A percentile compares a stretch with the other conserved stretches of the same genome.
These are phyloP conservation scores for Cephus runcator DNA, from an alignment of 2,888 invertebrate genomes.

Conservation along the genomic window DNA sequence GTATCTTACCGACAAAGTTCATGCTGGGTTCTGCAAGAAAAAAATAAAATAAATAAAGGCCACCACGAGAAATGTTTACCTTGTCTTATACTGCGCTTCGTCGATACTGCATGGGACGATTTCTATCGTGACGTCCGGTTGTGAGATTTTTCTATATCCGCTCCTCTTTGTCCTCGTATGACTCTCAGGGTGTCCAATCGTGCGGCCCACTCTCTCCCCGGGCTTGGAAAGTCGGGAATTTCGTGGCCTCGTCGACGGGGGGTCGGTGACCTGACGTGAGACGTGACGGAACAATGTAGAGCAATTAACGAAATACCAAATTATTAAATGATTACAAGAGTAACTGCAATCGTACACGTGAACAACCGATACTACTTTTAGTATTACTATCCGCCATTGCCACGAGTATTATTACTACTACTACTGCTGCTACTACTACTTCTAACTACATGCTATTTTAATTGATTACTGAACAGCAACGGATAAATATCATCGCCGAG, in stretches of 20 bases:
- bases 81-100: not conserved
- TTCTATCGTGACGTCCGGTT: not conserved
- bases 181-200: not conserved
- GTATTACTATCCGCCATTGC: not conserved
- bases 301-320: not conserved
- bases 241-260: not conserved
- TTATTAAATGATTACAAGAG: not conserved
- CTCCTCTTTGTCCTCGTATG: not conserved
- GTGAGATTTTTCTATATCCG: not conserved
- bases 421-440: conserved; percentile 2
- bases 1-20: not conserved
- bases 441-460: not conserved
- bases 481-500: not conserved
- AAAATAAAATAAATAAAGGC: not conserved
- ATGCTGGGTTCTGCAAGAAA: not conserved
- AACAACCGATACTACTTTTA: not conserved
- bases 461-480: not conserved
- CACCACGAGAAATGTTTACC: not conserved
- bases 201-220: not conserved
- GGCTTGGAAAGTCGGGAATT: not conserved
- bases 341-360: not conserved
- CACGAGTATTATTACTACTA: not conserved
- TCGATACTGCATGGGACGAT: not conserved
- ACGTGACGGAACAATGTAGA: not conserved
- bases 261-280: not conserved